These are phyloP conservation scores for Galaxea fascicularis DNA, from an alignment of 92 coral and sea anemone species.

Conservation along the genomic window DNA sequence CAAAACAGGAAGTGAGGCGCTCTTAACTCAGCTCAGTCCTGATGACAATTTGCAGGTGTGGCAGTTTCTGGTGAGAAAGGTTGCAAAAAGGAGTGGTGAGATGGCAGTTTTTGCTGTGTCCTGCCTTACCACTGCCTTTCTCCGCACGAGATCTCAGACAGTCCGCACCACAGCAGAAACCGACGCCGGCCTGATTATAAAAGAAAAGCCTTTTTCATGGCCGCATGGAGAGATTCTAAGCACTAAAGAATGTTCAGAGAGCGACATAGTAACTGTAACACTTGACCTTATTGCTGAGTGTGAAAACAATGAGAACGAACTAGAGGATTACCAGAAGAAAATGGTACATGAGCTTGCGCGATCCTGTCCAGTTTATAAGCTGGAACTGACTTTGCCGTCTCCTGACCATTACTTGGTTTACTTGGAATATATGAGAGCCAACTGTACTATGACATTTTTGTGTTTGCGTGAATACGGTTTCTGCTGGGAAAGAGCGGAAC, in stretches of 20 bases:
- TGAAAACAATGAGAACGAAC: not conserved
- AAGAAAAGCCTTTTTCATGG: too few relatives aligned
- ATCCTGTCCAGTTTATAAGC: not conserved
- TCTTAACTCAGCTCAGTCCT: constrained; percentile 12
- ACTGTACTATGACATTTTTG: not conserved
- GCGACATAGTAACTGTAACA: not conserved
- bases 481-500: too few relatives aligned
- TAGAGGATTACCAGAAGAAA: constrained; percentile 30
- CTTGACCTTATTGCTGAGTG: not conserved
- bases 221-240: too few relatives aligned
- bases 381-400: not conserved
- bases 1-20: not conserved
- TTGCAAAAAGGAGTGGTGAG: constrained; percentile 2
- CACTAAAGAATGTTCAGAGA: accelerated
- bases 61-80: constrained; percentile 21
- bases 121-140: not conserved
- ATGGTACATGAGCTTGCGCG: constrained; percentile 2
- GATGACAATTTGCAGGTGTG: constrained; percentile 20
- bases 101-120: not conserved
- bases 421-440: constrained; percentile 13
- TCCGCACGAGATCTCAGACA: too few relatives aligned
- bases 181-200: too few relatives aligned
- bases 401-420: not conserved
- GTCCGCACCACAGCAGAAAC: too few relatives aligned
- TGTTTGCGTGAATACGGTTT: too few relatives aligned